Conservation (phyloP, 2,113 vertebrate genomes). For the Sylvietta virens region DNA sequence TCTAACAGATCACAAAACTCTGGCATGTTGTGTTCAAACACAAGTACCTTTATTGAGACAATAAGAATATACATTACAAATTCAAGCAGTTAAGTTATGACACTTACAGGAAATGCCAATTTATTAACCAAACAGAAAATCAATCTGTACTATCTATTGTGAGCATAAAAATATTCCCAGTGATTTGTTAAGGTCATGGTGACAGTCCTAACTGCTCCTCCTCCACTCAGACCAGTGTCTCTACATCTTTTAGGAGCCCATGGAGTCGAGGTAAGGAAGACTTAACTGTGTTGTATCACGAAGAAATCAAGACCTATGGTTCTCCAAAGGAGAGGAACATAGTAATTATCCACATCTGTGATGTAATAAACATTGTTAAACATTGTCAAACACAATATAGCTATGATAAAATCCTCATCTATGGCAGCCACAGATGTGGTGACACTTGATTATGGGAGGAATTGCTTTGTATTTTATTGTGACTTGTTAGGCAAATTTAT, state of each 20-base stretch:
- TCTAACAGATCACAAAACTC: not conserved
- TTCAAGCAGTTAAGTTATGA: not conserved
- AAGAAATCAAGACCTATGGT: not conserved
- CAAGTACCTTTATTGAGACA: not conserved
- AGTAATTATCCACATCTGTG: not conserved
- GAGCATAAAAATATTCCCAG: not conserved
- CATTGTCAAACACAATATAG: not conserved
- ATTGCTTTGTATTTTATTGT: not conserved
- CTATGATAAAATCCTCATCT: not conserved
- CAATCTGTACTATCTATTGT: not conserved
- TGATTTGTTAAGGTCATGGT: not conserved
- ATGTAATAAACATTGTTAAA: not conserved
- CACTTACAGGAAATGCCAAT: not conserved
- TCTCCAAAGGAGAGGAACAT: not conserved
- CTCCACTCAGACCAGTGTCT: not conserved
- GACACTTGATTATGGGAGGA: not conserved
- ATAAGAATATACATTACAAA: not conserved
- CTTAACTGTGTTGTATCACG: not conserved
- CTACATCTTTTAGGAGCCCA: not conserved
- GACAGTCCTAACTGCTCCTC: not conserved
- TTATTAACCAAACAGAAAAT: not conserved
- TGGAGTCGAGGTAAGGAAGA: not conserved
- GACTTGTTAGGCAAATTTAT: not conserved
- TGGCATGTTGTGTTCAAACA: not conserved
- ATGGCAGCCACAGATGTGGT: not conserved